Conservation (phyloP, 2,888 invertebrate species). For the Ischnus inquisitorius region DNA sequence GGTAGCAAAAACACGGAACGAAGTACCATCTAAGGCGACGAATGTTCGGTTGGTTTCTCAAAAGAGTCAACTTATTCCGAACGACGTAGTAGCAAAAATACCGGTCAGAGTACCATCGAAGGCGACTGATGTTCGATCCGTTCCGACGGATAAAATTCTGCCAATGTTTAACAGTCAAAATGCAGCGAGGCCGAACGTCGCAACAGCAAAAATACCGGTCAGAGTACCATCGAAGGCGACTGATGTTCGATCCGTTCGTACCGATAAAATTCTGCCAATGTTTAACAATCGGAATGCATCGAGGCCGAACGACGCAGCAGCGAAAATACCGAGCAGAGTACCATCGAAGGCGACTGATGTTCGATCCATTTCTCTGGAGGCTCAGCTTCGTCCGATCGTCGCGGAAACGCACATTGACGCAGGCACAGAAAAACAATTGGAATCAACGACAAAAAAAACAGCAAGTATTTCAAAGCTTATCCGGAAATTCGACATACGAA, state of each 20-base stretch:
- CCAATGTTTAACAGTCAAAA: no score
- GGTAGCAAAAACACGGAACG: no score
- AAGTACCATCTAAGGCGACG: no score
- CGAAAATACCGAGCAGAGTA: neutral
- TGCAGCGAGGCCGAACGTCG: no score
- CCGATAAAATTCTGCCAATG: no score
- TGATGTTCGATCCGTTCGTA: neutral
- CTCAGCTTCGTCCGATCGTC: neutral
- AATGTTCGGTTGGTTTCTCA: no score
- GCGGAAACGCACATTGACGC: neutral
- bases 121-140: no score
- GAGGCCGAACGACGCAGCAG: neutral
- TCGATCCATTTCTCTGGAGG: neutral
- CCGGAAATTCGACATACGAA: constrained; percentile 5
- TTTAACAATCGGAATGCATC: neutral
- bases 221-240: neutral
- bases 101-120: no score
- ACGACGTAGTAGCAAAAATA: no score
- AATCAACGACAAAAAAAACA: neutral
- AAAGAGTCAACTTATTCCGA: no score
- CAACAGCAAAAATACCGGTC: neutral
- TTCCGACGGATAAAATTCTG: no score
- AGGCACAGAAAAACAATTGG: neutral
- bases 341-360: neutral
- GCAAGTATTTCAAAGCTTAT: neutral